These are phyloP conservation scores for Drosophila eohydei DNA, from an alignment of 2,888 invertebrate species.

Conservation along the genomic window DNA sequence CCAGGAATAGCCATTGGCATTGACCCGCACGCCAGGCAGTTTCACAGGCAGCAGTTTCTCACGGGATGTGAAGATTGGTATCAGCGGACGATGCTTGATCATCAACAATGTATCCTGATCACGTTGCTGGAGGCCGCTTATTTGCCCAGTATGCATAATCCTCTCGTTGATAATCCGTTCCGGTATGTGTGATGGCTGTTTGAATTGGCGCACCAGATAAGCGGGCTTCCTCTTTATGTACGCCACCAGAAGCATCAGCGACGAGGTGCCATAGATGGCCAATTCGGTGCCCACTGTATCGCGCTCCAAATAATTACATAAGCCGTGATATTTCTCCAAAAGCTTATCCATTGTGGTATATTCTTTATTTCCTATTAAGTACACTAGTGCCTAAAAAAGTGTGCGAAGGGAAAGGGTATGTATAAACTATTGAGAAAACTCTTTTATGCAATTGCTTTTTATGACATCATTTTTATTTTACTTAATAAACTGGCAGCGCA, in stretches of 20 bases:
- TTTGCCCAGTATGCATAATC: constrained; percentile 79
- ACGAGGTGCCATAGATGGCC: constrained; percentile 78
- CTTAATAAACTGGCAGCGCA: constrained; percentile 36
- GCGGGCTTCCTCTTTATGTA: constrained; percentile 80
- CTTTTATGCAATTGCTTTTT: constrained; percentile 54
- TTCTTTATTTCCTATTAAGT: constrained; percentile 46
- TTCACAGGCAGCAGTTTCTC: constrained; percentile 76
- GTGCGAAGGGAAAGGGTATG: constrained; percentile 26
- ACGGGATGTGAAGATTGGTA: constrained; percentile 77
- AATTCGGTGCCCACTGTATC: constrained; percentile 77
- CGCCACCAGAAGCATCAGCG: constrained; percentile 76
- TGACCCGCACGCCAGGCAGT: constrained; percentile 82
- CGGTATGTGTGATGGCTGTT: constrained; percentile 81
- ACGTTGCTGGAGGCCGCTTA: constrained; percentile 75
- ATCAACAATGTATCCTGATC: constrained; percentile 76
- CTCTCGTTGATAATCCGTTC: constrained; percentile 80
- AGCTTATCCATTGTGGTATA: constrained; percentile 59
- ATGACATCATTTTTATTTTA: constrained; percentile 79
- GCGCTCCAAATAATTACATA: constrained; percentile 81
- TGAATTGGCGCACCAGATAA: constrained; percentile 80
- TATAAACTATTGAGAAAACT: constrained; percentile 42
- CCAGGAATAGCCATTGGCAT: constrained; percentile 85
- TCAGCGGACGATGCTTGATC: constrained; percentile 77
- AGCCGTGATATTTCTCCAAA: constrained; percentile 71
- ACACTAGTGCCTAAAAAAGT: constrained; percentile 53